phyloP scores from a whole-genome alignment of 1,140 invertebrate genomes.

The Druon quercuslanigerum region DNA sequence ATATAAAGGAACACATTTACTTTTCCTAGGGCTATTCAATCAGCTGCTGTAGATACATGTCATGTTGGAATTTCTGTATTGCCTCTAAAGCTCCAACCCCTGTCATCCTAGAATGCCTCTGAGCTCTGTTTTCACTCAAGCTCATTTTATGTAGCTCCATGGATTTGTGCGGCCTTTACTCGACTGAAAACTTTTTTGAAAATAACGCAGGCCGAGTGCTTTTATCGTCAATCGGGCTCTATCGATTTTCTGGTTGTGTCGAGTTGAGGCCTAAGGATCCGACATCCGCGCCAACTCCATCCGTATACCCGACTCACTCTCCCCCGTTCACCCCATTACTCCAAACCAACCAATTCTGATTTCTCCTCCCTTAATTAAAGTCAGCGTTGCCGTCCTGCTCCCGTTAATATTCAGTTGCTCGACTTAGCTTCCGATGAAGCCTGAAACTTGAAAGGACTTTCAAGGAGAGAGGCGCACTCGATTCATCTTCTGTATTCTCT shows the following conservation, averaged over 20 bases:
- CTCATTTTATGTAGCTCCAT: neutral
- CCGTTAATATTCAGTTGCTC: slow-evolving; percentile 49
- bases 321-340: slow-evolving; percentile 21
- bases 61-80: slow-evolving; percentile 39
- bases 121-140: slow-evolving; percentile 15
- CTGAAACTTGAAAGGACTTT: slow-evolving; percentile 43
- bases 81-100: slow-evolving; percentile 41
- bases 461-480: slow-evolving; percentile 30
- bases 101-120: slow-evolving; percentile 42
- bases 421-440: slow-evolving; percentile 41
- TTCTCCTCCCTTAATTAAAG: slow-evolving; percentile 44
- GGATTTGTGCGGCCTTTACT: neutral
- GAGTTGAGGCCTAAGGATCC: slow-evolving; percentile 55
- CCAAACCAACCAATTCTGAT: slow-evolving; percentile 28
- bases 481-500: slow-evolving; percentile 39
- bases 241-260: slow-evolving; percentile 58
- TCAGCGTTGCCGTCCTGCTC: slow-evolving; percentile 36
- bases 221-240: slow-evolving; percentile 60
- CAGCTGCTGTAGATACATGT: slow-evolving; percentile 37
- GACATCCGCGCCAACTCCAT: slow-evolving; percentile 39
- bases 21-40: slow-evolving; percentile 30
- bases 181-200: neutral
- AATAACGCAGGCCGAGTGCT: slow-evolving; percentile 43
- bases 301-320: slow-evolving; percentile 37
- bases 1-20: slow-evolving; percentile 1